phyloP scores from a whole-genome alignment of 2,797 vertebrate genomes.

The Tachyglossus aculeatus region DNA sequence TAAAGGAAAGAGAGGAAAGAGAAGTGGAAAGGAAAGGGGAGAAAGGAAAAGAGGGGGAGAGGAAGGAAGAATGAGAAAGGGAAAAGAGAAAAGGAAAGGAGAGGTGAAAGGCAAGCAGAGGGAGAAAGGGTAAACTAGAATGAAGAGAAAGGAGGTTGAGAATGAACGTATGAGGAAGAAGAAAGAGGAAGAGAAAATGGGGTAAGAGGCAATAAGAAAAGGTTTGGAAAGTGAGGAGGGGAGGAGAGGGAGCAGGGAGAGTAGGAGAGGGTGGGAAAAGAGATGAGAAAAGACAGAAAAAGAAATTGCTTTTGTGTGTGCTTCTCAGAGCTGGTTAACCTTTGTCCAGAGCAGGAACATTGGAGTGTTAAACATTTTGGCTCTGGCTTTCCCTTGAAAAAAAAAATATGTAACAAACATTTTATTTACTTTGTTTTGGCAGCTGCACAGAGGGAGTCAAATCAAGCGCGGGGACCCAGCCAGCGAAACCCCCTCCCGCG shows the following conservation, averaged over 20 bases:
- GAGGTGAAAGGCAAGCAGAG: too few relatives aligned
- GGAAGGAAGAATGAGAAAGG: too few relatives aligned
- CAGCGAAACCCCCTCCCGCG: constrained; percentile 3
- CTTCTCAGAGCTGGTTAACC: constrained; percentile 5
- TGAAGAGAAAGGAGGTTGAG: too few relatives aligned
- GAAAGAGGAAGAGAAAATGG: too few relatives aligned
- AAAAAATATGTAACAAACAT: neutral
- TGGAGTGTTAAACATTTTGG: neutral
- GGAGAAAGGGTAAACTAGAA: too few relatives aligned
- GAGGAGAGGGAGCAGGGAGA: too few relatives aligned
- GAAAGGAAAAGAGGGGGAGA: neutral
- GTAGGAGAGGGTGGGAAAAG: neutral
- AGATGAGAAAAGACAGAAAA: too few relatives aligned
- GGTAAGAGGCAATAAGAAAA: too few relatives aligned
- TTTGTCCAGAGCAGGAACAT: neutral
- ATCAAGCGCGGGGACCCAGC: constrained; percentile 37
- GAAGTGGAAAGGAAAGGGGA: neutral
- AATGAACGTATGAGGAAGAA: too few relatives aligned
- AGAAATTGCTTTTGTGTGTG: too few relatives aligned
- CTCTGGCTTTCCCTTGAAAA: neutral
- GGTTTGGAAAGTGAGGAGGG: too few relatives aligned
- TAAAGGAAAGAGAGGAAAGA: neutral
- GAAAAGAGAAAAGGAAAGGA: too few relatives aligned
- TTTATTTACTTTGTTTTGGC: constrained; percentile 55
- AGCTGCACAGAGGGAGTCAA: constrained; percentile 40